phyloP scores from a whole-genome alignment of 2,113 vertebrate genomes.

The Gulo gulo region DNA sequence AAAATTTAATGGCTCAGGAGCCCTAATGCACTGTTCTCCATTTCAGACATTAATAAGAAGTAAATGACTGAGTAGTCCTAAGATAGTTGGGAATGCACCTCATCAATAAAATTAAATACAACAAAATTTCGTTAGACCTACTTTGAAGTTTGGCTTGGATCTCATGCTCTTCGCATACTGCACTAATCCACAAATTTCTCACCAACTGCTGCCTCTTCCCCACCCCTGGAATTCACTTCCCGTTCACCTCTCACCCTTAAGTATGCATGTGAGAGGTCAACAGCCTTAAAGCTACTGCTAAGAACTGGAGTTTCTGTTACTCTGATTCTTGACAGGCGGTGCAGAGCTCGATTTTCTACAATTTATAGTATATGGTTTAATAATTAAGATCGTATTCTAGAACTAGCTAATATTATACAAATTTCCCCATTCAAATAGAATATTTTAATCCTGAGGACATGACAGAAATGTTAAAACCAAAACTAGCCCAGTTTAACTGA shows the following conservation, averaged over 20 bases:
- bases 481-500: background rate
- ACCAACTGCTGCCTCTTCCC: constrained; percentile 59
- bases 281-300: constrained; percentile 64
- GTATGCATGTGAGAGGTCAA: constrained; percentile 54
- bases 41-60: background rate
- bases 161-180: constrained; percentile 77
- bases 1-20: background rate
- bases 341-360: background rate
- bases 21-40: constrained; percentile 8
- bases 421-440: constrained; percentile 80
- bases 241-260: constrained; percentile 85
- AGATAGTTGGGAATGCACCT: background rate
- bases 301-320: background rate
- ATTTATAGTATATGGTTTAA: constrained; percentile 30
- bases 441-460: constrained; percentile 72
- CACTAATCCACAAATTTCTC: constrained; percentile 80
- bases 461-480: constrained; percentile 74
- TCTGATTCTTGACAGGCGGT: background rate
- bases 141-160: constrained; percentile 83
- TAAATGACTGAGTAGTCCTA: background rate
- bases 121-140: constrained; percentile 82
- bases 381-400: constrained; percentile 80
- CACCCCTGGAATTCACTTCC: constrained; percentile 82
- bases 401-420: constrained; percentile 73
- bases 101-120: background rate